Conservation (phyloP, 2,113 vertebrate species). For the Sinocyclocheilus anshuiensis region DNA sequence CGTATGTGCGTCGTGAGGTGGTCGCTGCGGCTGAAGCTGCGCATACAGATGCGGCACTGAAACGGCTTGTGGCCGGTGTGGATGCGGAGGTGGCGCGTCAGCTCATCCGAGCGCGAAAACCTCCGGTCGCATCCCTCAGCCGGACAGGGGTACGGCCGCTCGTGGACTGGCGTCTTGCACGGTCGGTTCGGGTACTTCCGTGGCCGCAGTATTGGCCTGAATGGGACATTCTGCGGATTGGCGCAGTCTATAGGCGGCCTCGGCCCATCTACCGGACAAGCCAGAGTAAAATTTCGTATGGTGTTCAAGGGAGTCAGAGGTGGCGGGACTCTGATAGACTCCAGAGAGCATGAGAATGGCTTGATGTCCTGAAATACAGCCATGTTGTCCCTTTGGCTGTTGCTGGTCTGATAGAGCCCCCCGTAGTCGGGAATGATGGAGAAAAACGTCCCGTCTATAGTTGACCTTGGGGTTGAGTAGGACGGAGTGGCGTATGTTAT, state of each 20-base stretch:
- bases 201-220: conserved; percentile 86
- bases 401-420: conserved; percentile 84
- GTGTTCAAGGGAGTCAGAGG: conserved; percentile 92
- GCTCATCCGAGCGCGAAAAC: conserved; percentile 93
- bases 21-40: conserved; percentile 92
- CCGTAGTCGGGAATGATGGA: conserved; percentile 87
- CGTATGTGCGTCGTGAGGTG: conserved; percentile 95
- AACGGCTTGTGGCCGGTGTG: conserved; percentile 94
- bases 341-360: conserved; percentile 85
- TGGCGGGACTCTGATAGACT: conserved; percentile 83
- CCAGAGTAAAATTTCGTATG: conserved; percentile 89
- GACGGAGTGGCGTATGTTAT: conserved; percentile 81
- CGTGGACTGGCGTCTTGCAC: conserved; percentile 92
- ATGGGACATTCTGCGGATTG: conserved; percentile 81
- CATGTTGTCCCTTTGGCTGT: conserved; percentile 84
- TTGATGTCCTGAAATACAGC: conserved; percentile 82
- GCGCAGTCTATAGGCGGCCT: conserved; percentile 74
- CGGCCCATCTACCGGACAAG: conserved; percentile 72
- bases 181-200: conserved; percentile 91
- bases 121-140: conserved; percentile 92
- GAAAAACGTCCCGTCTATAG: conserved; percentile 80
- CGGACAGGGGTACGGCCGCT: conserved; percentile 90
- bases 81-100: conserved; percentile 90
- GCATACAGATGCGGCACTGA: conserved; percentile 92
- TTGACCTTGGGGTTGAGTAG: conserved; percentile 83